Base-by-base conservation (phyloP, 2,888 invertebrate species). In the Drosophila vallismaia region DNA sequence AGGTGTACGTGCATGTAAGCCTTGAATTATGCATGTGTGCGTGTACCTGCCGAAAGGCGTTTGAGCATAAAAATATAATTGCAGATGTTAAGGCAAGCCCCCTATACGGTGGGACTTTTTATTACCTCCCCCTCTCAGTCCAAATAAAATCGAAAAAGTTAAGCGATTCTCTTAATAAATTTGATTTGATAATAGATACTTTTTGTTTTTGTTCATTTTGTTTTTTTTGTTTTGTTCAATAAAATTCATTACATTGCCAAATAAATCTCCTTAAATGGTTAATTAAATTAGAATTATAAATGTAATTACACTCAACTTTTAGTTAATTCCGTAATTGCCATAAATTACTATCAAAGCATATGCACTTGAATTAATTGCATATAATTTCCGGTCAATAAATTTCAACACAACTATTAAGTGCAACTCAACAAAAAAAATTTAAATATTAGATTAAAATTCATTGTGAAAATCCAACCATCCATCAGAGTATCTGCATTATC, bases 1-100 rank as follows among this genome's bases (percentile, higher is more conserved):
- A 64, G 66, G 54, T 76, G 63, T 68, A 72, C 68, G 69, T 76
- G 60, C 54, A 64, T 74, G 71, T 76, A 74, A 72, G 59, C 69
- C 58, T 29, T 62, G 53, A 64, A 74, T 76, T 72, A 74, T 74
- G 66, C 46, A 62, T 68, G 73, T 70, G 71, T 46, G 45, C 55
- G 38, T 50, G 48, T 64, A 45, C 54, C 48, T 51, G 45, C 26
- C 40, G 49, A 53, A 36, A 40, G 42, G 45, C 45, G 45, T 55
- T 36, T 24, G 57, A 50, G 49, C 64, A 63, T 40, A 55, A 73
- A 68, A 60, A 57, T 54, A 60, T 59, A 59, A 70, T 68, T 70
- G 68, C 70, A 68, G 33, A 70, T 51, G 60, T 67, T 57, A 19
- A 19, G 19, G 19, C 19, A 19, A 19, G 2, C 19, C 19, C 19